Percentiles rank a stretch among this genome's conserved stretches.
Evolutionary conservation across 2,888 invertebrate genomes (phyloP).

Genomic region (Empis livida): DNA sequence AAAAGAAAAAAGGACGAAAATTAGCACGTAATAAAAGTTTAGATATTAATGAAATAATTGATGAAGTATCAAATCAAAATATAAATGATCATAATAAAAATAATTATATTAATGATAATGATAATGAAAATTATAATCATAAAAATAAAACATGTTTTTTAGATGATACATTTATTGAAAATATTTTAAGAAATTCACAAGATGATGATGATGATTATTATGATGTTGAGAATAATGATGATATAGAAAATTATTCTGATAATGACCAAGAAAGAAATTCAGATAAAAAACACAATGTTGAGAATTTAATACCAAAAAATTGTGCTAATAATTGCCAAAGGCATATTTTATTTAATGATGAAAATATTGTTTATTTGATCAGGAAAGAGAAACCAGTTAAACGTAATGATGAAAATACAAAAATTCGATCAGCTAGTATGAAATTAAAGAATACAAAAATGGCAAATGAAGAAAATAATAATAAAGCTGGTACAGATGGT

Average conservation of each 20-base stretch:
- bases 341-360: conserved; percentile 34
- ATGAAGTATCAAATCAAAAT: conserved; percentile 25
- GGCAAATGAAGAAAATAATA: neutral
- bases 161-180: conserved; percentile 23
- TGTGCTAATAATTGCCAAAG: conserved; percentile 14
- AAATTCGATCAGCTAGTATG: neutral
- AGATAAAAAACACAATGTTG: conserved; percentile 1
- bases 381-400: conserved; percentile 31
- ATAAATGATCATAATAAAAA: conserved; percentile 16
- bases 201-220: conserved; percentile 5
- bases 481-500: conserved; percentile 3
- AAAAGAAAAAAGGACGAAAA: conserved; percentile 15
- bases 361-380: conserved; percentile 34
- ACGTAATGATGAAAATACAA: neutral
- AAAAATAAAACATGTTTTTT: conserved; percentile 14
- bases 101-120: conserved; percentile 7
- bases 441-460: neutral
- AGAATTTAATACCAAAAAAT: conserved; percentile 17
- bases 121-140: neutral
- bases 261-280: conserved; percentile 1
- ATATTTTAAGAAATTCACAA: conserved; percentile 14
- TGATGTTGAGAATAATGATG: conserved; percentile 10
- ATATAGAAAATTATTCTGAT: neutral
- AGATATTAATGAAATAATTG: conserved; percentile 31
- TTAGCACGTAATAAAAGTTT: conserved; percentile 30